Base-by-base conservation (phyloP, 1,140 invertebrate genomes). In the Neodiprion virginianus region DNA sequence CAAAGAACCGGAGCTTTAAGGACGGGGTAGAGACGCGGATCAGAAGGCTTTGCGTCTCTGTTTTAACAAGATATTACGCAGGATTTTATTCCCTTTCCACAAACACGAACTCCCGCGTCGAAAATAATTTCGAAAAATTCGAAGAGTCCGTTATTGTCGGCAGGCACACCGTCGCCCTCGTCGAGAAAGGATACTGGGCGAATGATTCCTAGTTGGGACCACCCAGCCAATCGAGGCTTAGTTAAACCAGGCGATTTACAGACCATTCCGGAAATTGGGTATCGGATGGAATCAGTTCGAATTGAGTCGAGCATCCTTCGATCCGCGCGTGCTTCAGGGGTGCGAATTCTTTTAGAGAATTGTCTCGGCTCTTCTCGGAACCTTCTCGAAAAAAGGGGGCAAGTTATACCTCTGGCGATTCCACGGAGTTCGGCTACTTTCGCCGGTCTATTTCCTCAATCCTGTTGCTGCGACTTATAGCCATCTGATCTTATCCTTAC, bases 181-280 rank as follows among this genome's bases (percentile, higher is more conserved):
- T 40, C 28, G 53, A 8, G 8, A 61, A 61, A 61, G 53, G 53
- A 61, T 61, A 8, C 53, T 61, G 53, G 53, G 53, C 53, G 53
- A 61, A 61, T 61, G 53, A 61, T 61, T 17, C 53, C n/a, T 17
- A 61, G 53, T 61, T 5, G 53, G 53, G 8, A 8, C 53, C 11
- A 61, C 11, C n/a, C 11, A 17, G n/a, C 11, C 53, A 47, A 69
- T 21, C 21, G 67, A 69, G 17, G 67, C 67, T 47, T 47, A 47
- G 67, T 69, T 69, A 69, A 69, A 69, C 67, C 40, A 47, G 21
- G 40, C 67, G 67, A 69, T 23, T 69, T 69, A 69, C 67, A 69
- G 67, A 69, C 67, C 67, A 21, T 12, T 69, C 67, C 17, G 67
- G 67, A 69, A 69, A 69, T 69, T 69, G 67, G 67, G 67, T 69